Evolutionary conservation across 2,797 vertebrate genomes (phyloP).

Genomic region (Sebastes flavidus): DNA sequence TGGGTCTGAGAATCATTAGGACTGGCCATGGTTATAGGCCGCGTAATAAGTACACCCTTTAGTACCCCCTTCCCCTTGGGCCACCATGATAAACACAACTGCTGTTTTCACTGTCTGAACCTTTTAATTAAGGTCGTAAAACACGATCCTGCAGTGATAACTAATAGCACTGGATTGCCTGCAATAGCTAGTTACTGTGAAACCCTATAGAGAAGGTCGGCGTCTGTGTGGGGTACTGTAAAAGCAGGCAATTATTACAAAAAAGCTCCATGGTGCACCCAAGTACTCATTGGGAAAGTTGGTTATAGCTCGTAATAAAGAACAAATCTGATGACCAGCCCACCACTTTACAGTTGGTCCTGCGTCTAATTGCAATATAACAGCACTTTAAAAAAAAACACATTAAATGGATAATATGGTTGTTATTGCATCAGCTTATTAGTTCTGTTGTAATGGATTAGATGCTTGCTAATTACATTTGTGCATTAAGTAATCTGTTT

Average conservation of each 20-base stretch:
- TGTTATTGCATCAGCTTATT: constrained; percentile 41
- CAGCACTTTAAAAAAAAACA: constrained; percentile 6
- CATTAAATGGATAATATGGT: constrained; percentile 28
- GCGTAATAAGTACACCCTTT: constrained; percentile 50
- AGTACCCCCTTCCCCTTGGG: constrained; percentile 38
- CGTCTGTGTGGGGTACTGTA: constrained; percentile 28
- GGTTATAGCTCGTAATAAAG: constrained; percentile 14
- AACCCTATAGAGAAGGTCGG: constrained; percentile 3
- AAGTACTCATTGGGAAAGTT: constrained; percentile 22
- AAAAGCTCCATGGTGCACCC: constrained; percentile 15
- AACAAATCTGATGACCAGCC: constrained; percentile 12
- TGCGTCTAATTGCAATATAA: constrained; percentile 20
- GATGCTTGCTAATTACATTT: constrained; percentile 32
- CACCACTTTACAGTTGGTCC: constrained; percentile 7
- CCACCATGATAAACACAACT: constrained; percentile 67
- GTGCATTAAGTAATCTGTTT: constrained; percentile 25
- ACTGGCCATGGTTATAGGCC: constrained; percentile 35
- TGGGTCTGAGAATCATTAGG: constrained; percentile 56
- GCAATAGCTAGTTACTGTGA: constrained; percentile 22
- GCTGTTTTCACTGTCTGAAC: constrained; percentile 67
- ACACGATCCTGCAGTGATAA: constrained; percentile 65
- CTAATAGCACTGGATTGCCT: constrained; percentile 38
- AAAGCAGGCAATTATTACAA: constrained; percentile 29
- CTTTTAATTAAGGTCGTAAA: constrained; percentile 76
- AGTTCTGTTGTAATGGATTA: constrained; percentile 32